Percentiles rank a stretch among this genome's conserved stretches.
These are phyloP conservation scores for Lethenteron reissneri DNA, from an alignment of 2,113 vertebrate genomes.

Conservation along the genomic window DNA sequence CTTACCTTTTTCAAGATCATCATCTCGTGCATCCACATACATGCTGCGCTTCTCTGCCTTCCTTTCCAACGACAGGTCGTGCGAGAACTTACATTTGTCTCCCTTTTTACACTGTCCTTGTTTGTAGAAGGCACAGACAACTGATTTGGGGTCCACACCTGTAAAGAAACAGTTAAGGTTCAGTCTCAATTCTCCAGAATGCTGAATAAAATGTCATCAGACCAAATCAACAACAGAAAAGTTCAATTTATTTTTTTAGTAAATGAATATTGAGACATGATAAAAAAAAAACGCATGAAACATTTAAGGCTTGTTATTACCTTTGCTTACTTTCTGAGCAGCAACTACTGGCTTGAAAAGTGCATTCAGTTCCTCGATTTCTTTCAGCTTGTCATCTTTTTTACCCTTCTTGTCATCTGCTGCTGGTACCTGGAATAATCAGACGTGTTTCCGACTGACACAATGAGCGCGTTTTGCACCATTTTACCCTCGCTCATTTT, in stretches of 20 bases:
- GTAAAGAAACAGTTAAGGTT: conserved; percentile 8
- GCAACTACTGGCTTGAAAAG: conserved; percentile 85
- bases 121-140: conserved; percentile 93
- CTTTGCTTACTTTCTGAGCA: conserved; percentile 94
- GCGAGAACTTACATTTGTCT: conserved; percentile 97
- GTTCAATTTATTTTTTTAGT: background rate
- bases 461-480: background rate
- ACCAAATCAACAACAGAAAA: conserved; percentile 14
- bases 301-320: conserved; percentile 20
- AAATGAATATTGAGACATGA: too few relatives aligned
- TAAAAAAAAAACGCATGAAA: too few relatives aligned
- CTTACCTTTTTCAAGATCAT: conserved; percentile 78
- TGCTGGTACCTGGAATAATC: conserved; percentile 17
- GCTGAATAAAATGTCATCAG: conserved; percentile 1
- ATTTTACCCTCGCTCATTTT: background rate
- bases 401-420: conserved; percentile 52
- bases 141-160: conserved; percentile 93
- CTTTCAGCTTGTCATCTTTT: conserved; percentile 78
- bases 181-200: background rate
- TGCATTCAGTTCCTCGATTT: conserved; percentile 74
- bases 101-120: conserved; percentile 96
- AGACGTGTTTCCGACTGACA: background rate
- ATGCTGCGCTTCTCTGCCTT: conserved; percentile 86
- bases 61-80: conserved; percentile 74
- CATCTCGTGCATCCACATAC: conserved; percentile 79